Conservation (phyloP, 2,113 vertebrate species). For the Emydura subglobosa region DNA sequence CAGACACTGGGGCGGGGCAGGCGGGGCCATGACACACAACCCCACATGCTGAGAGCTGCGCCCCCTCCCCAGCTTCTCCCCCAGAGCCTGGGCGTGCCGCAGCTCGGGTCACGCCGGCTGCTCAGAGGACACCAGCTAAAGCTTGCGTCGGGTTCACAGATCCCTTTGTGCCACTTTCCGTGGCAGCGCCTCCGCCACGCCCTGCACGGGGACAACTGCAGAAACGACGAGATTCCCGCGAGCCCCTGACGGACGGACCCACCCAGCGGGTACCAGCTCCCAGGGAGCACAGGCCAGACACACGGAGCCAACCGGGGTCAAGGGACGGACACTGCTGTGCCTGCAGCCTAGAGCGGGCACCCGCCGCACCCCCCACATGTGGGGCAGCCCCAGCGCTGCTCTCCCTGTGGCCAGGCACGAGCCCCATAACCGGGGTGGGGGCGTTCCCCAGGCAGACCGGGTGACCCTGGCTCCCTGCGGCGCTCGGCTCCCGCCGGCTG, state of each 20-base stretch:
- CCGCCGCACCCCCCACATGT: no score
- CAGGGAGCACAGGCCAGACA: neutral
- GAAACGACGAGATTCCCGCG: neutral
- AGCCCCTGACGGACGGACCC: neutral
- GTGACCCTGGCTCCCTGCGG: neutral
- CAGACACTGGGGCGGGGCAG: no score
- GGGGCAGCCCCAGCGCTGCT: neutral
- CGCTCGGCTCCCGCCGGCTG: neutral
- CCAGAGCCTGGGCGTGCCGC: neutral
- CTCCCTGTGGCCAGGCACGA: neutral
- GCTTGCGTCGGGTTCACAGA: neutral
- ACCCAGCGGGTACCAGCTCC: neutral
- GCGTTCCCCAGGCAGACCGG: neutral
- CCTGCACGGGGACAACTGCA: no score
- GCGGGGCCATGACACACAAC: neutral
- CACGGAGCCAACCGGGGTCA: no score
- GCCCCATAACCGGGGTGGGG: neutral
- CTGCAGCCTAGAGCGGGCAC: no score
- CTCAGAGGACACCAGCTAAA: neutral
- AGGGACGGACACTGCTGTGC: neutral
- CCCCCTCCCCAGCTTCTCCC: neutral
- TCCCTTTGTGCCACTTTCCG: neutral
- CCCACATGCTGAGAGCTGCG: neutral
- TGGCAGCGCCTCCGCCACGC: neutral
- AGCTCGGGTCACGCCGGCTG: no score